Conservation (phyloP, 2,888 invertebrate species). For the Latrodectus hesperus region DNA sequence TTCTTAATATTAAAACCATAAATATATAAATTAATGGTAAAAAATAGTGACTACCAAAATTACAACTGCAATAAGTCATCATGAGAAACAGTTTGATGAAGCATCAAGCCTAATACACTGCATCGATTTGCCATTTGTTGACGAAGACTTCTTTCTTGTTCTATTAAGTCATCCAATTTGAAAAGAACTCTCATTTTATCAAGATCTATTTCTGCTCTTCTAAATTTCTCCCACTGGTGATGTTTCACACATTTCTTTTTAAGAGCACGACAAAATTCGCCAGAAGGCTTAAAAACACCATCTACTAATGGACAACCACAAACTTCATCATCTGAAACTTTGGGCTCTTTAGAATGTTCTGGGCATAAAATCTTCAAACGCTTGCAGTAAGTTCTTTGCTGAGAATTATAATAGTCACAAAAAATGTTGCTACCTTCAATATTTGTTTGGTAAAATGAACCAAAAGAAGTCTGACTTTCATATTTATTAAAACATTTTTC, state of each 20-base stretch:
- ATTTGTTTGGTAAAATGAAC: slow-evolving; percentile 93
- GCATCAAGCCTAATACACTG: slow-evolving; percentile 92
- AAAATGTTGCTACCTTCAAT: slow-evolving; percentile 98
- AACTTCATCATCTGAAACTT: slow-evolving; percentile 78
- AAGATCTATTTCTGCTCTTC: slow-evolving; percentile 95
- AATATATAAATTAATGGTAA: too few relatives aligned
- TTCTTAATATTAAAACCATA: too few relatives aligned
- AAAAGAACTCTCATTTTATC: slow-evolving; percentile 82
- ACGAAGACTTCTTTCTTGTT: slow-evolving; percentile 92
- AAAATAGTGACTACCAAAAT: not conserved
- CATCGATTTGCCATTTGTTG: slow-evolving; percentile 84
- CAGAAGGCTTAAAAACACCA: slow-evolving; percentile 88
- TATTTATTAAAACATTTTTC: slow-evolving; percentile 98
- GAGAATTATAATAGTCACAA: slow-evolving; percentile 94
- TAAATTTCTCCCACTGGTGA: slow-evolving; percentile 95
- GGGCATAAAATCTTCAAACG: slow-evolving; percentile 92
- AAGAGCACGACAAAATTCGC: slow-evolving; percentile 89
- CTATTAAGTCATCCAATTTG: slow-evolving; percentile 92
- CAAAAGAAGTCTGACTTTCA: slow-evolving; percentile 97
- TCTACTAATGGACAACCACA: slow-evolving; percentile 94
- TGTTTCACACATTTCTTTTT: slow-evolving; percentile 94
- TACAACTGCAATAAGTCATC: slow-evolving; percentile 20
- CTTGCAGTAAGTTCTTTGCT: slow-evolving; percentile 95
- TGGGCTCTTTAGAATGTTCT: slow-evolving; percentile 87
- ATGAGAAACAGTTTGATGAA: slow-evolving; percentile 89